A percentile compares a stretch with the other conserved stretches of the same genome.
Evolutionary conservation across 2,888 invertebrate genomes (phyloP).

Genomic region (Lapara coniferarum): DNA sequence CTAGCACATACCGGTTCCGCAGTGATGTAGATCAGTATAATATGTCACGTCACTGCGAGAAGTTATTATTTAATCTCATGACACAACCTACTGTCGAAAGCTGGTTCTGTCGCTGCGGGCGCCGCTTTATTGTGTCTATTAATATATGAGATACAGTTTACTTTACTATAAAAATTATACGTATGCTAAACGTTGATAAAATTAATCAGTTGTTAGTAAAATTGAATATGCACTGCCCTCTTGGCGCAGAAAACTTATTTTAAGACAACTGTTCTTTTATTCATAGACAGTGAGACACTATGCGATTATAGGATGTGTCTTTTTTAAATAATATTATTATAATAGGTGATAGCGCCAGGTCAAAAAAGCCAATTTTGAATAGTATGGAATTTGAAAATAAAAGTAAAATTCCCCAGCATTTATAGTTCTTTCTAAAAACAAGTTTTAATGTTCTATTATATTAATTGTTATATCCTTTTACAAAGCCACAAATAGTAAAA

Average conservation of each 20-base stretch:
- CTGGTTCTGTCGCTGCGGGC: conserved; percentile 37
- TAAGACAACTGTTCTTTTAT: background rate
- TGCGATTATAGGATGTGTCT: background rate
- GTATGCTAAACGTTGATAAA: conserved; percentile 10
- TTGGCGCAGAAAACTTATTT: background rate
- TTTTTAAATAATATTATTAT: background rate
- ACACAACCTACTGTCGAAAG: conserved; percentile 33
- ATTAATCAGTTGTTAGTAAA: conserved; percentile 10
- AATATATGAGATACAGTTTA: conserved; percentile 19
- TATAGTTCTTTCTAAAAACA: no score
- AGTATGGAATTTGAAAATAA: no score
- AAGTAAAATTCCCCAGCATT: no score
- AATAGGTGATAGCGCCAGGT: background rate
- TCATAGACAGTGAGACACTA: background rate
- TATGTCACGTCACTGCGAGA: conserved; percentile 36
- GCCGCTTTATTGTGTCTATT: conserved; percentile 9
- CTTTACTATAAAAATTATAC: conserved; percentile 13
- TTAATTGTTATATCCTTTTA: no score
- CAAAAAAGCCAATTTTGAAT: background rate
- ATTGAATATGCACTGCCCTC: background rate
- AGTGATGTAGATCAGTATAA: conserved; percentile 26
- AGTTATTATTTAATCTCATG: conserved; percentile 39
- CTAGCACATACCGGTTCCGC: conserved; percentile 7
- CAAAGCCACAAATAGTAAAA: no score
- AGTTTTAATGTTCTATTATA: no score